Conservation (phyloP, 2,797 vertebrate species). For the Oceanodroma leucorhoa region DNA sequence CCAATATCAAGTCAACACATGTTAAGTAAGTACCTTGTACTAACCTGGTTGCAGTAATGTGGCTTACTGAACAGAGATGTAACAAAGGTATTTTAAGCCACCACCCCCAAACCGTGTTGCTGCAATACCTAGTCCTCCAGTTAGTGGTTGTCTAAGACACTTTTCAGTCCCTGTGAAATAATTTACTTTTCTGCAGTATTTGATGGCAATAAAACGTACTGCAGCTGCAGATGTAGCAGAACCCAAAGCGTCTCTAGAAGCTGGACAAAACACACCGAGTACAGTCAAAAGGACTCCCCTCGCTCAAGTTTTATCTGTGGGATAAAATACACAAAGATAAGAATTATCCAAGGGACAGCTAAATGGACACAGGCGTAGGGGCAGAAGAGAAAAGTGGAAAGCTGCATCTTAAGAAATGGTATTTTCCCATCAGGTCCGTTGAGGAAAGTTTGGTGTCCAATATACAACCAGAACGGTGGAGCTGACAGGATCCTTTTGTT, state of each 20-base stretch:
- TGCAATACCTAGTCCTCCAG: background rate
- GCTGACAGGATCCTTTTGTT: background rate
- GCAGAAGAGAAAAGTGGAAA: background rate
- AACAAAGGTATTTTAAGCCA: background rate
- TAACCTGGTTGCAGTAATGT: background rate
- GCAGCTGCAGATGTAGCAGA: background rate
- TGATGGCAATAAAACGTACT: background rate
- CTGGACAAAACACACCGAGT: background rate
- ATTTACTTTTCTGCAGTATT: background rate
- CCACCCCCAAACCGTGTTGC: background rate
- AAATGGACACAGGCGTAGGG: background rate
- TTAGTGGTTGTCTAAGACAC: background rate
- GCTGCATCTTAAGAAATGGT: background rate
- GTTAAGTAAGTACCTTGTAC: background rate
- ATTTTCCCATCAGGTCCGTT: accelerated
- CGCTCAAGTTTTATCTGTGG: background rate
- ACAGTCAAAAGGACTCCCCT: background rate
- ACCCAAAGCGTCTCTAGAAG: background rate
- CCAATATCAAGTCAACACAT: background rate
- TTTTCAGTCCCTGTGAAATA: background rate
- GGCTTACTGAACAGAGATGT: background rate
- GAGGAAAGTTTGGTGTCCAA: background rate
- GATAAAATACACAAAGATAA: background rate
- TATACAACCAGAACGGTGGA: background rate
- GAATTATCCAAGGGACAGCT: background rate